A percentile compares a stretch with the other conserved stretches of the same genome.
Evolutionary conservation across 2,888 invertebrate genomes (phyloP).

Genomic region (Tenthredo amoena): DNA sequence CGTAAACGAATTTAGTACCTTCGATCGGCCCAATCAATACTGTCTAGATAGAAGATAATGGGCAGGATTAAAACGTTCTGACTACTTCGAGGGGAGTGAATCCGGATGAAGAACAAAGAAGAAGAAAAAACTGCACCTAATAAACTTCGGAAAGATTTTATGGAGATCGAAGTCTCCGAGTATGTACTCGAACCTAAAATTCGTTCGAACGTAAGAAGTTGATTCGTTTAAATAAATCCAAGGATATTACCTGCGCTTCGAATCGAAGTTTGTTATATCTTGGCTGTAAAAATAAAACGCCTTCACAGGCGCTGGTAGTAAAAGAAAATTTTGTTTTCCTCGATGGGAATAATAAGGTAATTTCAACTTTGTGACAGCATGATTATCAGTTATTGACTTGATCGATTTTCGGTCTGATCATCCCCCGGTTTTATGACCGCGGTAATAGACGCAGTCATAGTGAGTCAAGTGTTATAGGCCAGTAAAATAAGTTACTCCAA

Average conservation of each 20-base stretch:
- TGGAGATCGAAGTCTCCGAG: not conserved
- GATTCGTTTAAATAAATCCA: not conserved
- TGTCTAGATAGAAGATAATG: not conserved
- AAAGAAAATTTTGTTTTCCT: not conserved
- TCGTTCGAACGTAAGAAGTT: not conserved
- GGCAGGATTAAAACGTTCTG: not conserved
- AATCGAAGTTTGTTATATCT: not conserved
- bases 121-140: not conserved
- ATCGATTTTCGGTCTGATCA: not conserved
- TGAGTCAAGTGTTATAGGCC: not conserved
- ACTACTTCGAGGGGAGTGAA: not conserved
- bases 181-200: not conserved
- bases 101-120: not conserved
- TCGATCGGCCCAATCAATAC: conserved; percentile 21
- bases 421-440: not conserved
- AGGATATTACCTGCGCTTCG: conserved; percentile 1
- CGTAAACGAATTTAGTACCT: conserved; percentile 25
- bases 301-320: not conserved
- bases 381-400: not conserved
- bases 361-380: conserved; percentile 6
- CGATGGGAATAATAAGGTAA: not conserved
- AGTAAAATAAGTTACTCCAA: conserved; percentile 1
- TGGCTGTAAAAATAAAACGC: not conserved
- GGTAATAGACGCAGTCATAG: not conserved
- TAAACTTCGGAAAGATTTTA: not conserved